These are phyloP conservation scores for Glaucopsyche alexis DNA, from an alignment of 2,888 invertebrate species.

Conservation along the genomic window DNA sequence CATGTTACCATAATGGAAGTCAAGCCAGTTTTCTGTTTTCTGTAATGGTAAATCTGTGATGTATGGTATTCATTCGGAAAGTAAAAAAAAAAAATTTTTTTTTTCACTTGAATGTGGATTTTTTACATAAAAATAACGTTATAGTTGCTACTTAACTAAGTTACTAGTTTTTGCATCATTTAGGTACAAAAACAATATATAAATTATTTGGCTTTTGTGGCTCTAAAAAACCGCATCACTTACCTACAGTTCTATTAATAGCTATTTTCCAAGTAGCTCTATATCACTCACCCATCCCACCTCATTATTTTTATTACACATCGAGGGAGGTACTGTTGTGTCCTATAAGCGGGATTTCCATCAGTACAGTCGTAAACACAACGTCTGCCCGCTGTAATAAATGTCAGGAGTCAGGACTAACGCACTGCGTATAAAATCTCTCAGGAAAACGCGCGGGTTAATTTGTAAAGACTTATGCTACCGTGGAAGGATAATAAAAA, in stretches of 20 bases:
- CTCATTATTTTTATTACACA: conserved; percentile 7
- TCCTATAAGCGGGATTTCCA: conserved; percentile 40
- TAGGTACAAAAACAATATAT: too few relatives aligned
- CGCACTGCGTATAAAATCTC: conserved; percentile 40
- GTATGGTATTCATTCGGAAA: not conserved
- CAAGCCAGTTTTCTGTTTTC: not conserved
- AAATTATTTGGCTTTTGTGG: too few relatives aligned
- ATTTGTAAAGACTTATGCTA: conserved; percentile 1
- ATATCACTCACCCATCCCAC: not conserved
- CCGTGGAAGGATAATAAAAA: not conserved
- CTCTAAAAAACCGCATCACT: too few relatives aligned
- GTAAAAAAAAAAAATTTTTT: not conserved
- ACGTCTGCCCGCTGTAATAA: conserved; percentile 42
- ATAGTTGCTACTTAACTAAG: too few relatives aligned
- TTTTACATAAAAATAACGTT: too few relatives aligned
- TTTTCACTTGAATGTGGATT: not conserved
- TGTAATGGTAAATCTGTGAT: not conserved
- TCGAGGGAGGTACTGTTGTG: not conserved
- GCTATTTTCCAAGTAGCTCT: not conserved
- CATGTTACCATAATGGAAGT: not conserved
- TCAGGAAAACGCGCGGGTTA: conserved; percentile 31
- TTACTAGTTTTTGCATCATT: too few relatives aligned
- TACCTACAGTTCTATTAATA: not conserved
- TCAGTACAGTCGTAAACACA: conserved; percentile 39
- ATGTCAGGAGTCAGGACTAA: conserved; percentile 41